phyloP scores from a whole-genome alignment of 2,888 invertebrate species.

The Anoplius nigerrimus region DNA sequence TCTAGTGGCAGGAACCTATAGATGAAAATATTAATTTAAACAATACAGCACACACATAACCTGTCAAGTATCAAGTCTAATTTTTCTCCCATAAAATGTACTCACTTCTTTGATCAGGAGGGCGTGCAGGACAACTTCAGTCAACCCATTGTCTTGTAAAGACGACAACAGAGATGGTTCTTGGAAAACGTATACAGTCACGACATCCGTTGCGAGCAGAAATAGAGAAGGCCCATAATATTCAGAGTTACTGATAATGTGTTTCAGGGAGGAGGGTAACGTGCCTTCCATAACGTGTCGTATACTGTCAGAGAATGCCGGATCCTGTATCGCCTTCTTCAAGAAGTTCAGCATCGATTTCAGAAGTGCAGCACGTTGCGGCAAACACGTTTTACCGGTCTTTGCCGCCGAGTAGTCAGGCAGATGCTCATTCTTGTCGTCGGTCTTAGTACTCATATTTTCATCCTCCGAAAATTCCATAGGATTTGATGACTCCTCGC shows the following conservation, averaged over 20 bases:
- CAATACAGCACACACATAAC: not conserved
- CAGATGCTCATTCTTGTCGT: slow-evolving; percentile 60
- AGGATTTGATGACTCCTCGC: slow-evolving; percentile 68
- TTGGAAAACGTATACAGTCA: slow-evolving; percentile 89
- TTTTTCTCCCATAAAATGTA: slow-evolving; percentile 22
- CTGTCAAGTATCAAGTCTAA: not conserved
- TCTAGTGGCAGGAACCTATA: slow-evolving; percentile 81
- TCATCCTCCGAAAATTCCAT: slow-evolving; percentile 73
- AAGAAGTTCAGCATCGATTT: slow-evolving; percentile 93
- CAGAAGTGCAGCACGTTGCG: slow-evolving; percentile 88
- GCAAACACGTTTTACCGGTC: slow-evolving; percentile 81
- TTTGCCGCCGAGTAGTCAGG: slow-evolving; percentile 73
- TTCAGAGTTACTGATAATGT: slow-evolving; percentile 91
- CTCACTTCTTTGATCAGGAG: slow-evolving; percentile 87
- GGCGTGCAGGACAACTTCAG: slow-evolving; percentile 90
- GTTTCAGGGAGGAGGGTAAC: slow-evolving; percentile 85
- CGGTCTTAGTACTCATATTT: slow-evolving; percentile 60
- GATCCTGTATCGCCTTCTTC: slow-evolving; percentile 89
- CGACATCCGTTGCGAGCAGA: slow-evolving; percentile 88
- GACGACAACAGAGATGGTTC: slow-evolving; percentile 90
- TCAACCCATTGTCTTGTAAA: slow-evolving; percentile 90
- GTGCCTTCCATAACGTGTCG: slow-evolving; percentile 92
- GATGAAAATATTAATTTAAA: slow-evolving; percentile 13
- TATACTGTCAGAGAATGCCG: slow-evolving; percentile 87
- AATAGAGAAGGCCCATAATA: slow-evolving; percentile 93